Conservation (phyloP, 1,140 invertebrate species). For the Hetaerina americana region DNA sequence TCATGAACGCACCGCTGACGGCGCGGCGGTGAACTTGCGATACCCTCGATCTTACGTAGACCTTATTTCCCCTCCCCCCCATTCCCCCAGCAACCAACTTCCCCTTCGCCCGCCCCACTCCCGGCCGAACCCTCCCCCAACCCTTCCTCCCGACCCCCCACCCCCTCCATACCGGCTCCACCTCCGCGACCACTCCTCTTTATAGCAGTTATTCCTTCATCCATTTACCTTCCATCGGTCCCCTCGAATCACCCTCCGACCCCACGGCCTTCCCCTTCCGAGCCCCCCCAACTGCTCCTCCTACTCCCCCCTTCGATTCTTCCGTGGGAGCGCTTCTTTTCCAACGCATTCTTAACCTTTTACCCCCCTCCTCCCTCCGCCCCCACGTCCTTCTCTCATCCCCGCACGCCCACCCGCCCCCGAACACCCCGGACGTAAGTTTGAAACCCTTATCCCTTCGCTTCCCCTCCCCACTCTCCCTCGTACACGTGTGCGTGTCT, state of each 20-base stretch:
- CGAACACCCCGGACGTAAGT: background rate
- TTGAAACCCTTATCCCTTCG: background rate
- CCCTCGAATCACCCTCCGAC: too few species aligned
- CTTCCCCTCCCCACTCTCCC: background rate
- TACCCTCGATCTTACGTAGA: background rate
- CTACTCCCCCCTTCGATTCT: background rate
- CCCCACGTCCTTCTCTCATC: background rate
- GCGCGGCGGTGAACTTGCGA: background rate
- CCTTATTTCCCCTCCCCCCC: background rate
- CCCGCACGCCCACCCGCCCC: background rate
- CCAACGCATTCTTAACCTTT: background rate
- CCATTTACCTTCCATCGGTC: background rate
- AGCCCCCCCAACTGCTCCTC: background rate
- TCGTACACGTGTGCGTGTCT: background rate
- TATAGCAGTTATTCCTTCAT: background rate
- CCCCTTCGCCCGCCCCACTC: too few species aligned
- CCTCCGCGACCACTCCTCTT: background rate
- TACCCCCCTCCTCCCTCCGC: background rate
- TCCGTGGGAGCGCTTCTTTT: background rate
- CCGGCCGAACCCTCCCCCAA: background rate
- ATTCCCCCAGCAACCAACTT: background rate
- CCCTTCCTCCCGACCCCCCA: background rate
- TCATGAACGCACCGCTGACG: background rate
- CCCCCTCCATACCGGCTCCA: too few species aligned
- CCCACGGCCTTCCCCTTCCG: too few species aligned